Conservation (phyloP, 1,140 invertebrate genomes). For the Zaprionus nigranus region DNA sequence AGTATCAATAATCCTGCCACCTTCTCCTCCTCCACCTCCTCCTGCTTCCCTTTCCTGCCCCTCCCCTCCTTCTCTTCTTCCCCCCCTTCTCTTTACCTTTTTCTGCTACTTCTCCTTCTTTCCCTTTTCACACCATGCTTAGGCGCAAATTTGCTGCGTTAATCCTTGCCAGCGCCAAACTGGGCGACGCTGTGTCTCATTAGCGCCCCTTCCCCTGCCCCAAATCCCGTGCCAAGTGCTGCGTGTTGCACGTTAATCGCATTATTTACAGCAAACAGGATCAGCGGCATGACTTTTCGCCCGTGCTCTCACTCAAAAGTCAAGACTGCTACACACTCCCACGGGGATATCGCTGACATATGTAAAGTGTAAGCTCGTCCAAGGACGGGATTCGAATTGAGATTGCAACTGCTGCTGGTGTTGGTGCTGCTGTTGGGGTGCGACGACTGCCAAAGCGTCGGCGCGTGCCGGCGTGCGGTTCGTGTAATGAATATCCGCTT, state of each 20-base stretch:
- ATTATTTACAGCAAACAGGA: slow-evolving; percentile 85
- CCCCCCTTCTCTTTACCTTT: slow-evolving; percentile 32
- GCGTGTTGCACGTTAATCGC: slow-evolving; percentile 83
- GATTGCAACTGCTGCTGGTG: slow-evolving; percentile 15
- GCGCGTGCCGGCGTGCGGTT: slow-evolving; percentile 81
- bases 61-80: neutral
- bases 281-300: slow-evolving; percentile 76
- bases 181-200: slow-evolving; percentile 65
- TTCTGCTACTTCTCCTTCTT: slow-evolving; percentile 7
- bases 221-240: slow-evolving; percentile 30
- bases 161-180: slow-evolving; percentile 54
- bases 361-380: slow-evolving; percentile 83
- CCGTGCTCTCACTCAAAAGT: slow-evolving; percentile 52
- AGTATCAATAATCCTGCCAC: slow-evolving; percentile 55
- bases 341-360: slow-evolving; percentile 84
- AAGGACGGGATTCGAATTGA: slow-evolving; percentile 48
- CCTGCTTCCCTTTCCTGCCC: neutral
- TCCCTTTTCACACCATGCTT: slow-evolving; percentile 71
- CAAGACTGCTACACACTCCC: slow-evolving; percentile 78
- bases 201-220: slow-evolving; percentile 48
- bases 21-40: neutral
- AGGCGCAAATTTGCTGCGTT: slow-evolving; percentile 73
- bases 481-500: slow-evolving; percentile 84
- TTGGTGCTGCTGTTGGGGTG: neutral
- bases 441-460: slow-evolving; percentile 64